These are phyloP conservation scores for Acronicta psi DNA, from an alignment of 2,888 invertebrate genomes.

Conservation along the genomic window DNA sequence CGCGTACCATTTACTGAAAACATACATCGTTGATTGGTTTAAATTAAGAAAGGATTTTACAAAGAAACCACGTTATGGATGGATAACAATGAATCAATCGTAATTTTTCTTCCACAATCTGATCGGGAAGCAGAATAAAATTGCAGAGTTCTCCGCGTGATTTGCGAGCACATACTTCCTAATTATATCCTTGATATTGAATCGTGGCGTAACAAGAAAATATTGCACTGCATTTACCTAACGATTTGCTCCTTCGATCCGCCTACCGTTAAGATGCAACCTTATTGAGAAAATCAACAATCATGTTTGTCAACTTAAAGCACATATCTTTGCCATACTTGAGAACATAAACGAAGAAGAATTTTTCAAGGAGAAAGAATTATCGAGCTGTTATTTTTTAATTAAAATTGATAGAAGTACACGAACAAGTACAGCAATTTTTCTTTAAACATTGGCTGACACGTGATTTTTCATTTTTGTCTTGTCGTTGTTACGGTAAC, in stretches of 20 bases:
- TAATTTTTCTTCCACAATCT: constrained; percentile 36
- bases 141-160: constrained; percentile 14
- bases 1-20: no score
- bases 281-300: constrained; percentile 44
- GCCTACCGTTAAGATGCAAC: constrained; percentile 23
- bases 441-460: no score
- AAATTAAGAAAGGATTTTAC: neutral
- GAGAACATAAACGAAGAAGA: constrained; percentile 16
- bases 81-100: constrained; percentile 8
- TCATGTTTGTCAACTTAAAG: constrained; percentile 41
- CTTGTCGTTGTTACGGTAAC: no score
- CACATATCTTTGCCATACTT: constrained; percentile 27
- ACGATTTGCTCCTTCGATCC: constrained; percentile 20
- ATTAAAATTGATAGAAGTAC: no score
- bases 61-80: neutral
- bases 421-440: no score
- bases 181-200: constrained; percentile 36
- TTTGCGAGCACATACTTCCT: constrained; percentile 29
- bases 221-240: constrained; percentile 36
- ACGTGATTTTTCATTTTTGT: no score
- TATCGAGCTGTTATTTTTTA: no score
- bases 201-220: constrained; percentile 35
- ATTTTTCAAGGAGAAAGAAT: no score
- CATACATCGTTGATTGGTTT: no score
- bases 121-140: constrained; percentile 19